A percentile compares a stretch with the other conserved stretches of the same genome.
Evolutionary conservation across 2,888 invertebrate genomes (phyloP).

Genomic region (Meghimatium bilineatum): DNA sequence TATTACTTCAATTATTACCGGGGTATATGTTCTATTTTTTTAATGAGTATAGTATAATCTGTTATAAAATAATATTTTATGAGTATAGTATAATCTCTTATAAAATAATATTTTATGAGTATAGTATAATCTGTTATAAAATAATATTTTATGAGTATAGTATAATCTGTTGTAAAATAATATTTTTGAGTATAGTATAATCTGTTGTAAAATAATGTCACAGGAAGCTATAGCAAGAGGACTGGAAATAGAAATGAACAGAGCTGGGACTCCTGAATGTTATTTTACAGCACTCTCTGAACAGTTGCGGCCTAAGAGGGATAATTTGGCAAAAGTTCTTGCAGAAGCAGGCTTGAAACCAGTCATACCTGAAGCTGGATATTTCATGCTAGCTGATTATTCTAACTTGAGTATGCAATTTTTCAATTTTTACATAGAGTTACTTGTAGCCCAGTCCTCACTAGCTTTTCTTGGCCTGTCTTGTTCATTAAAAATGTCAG

Average conservation of each 20-base stretch:
- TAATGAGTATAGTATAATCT: neutral
- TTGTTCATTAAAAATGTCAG: too few relatives aligned
- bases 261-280: conserved; percentile 85
- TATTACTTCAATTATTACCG: too few relatives aligned
- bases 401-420: conserved; percentile 76
- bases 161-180: neutral
- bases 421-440: neutral
- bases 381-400: conserved; percentile 97
- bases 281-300: conserved; percentile 88
- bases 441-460: too few relatives aligned
- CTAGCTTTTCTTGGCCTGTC: too few relatives aligned
- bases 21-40: too few relatives aligned
- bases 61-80: too few relatives aligned
- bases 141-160: neutral
- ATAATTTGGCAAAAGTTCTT: conserved; percentile 69
- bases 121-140: neutral
- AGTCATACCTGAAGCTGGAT: conserved; percentile 96
- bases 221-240: conserved; percentile 94
- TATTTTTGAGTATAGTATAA: neutral
- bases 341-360: conserved; percentile 90
- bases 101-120: too few relatives aligned
- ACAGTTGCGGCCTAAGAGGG: conserved; percentile 81
- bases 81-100: neutral
- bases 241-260: conserved; percentile 89
- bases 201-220: neutral